Evolutionary conservation across 2,888 invertebrate genomes (phyloP), one percentile per base, ranked within the genome.

Genomic region (Megamerina dolium): DNA sequence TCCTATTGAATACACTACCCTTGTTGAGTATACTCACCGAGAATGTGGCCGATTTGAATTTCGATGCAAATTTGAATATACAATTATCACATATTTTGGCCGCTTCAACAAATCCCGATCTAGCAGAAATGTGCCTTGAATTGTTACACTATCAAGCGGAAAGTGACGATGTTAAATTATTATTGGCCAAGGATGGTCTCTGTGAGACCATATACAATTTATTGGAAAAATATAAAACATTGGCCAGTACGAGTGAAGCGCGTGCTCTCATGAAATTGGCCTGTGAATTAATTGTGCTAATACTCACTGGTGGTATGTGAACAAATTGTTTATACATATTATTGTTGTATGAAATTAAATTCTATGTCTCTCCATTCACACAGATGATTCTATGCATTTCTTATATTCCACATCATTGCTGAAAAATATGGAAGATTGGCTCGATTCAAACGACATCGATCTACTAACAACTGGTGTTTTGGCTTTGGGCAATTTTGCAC

Each of bases 281-380:
- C 17, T 90, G 90, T 60, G 90, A 92, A 68, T 77, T 92, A 26
- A 80, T 92, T 53, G 84, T 91, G 21, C 77, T 87, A 39, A 82
- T 92, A 45, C 73, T 92, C 31, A 90, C 88, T 43, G 91, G 89
- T 73, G 91, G 90, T 89, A 70, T n/a, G n/a, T n/a, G n/a, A n/a
- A n/a, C n/a, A n/a, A n/a, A 63, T 54, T 45, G 12, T 13, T 10
- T 3, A 12, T n/a, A 21, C 52, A 32, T 31, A 29, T 16, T 3
- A 27, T 4, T 32, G 10, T 32, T 32, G 2, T 16, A 16, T 32
- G 10, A 10, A 14, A 32, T 5, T 12, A 5, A 32, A 32, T 32
- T 13, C 5, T 10, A n/a, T 31, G 4, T n/a, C n/a, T n/a, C n/a
- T n/a, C n/a, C n/a, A n/a, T n/a, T n/a, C n/a, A n/a, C n/a, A 3